Evolutionary conservation across 2,888 invertebrate species (phyloP), one percentile per base, ranked within the genome.

Genomic region (Orchestes rusci): DNA sequence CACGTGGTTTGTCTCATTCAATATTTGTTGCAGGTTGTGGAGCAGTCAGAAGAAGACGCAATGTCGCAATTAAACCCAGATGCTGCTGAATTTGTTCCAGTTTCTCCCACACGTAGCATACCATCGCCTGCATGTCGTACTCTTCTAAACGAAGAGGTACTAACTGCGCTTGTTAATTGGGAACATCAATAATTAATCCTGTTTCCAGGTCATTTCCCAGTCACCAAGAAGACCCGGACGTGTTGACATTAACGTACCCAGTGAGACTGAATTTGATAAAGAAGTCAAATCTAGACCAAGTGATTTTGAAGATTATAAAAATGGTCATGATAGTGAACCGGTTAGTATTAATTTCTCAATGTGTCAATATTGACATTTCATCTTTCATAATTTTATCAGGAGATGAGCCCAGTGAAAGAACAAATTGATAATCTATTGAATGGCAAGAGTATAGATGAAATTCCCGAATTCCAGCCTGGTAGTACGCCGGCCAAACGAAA

Each of bases 31-130:
- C 37, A 65, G 65, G 62, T 63, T 59, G 62, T 60, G 42, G 58
- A 60, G 51, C 19, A 38, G n/a, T 38, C 45, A 39, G 63, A 73
- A 58, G 77, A 78, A 61, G 79, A 82, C 70, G 81, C 80, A 70
- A 73, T 73, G 65, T 88, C 84, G 31, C 84, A 82, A 47, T 67
- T 89, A 54, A 90, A 89, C 71, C 89, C 89, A 1, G 80, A 89
- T 59, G 89, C 89, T 13, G 82, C 83, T n/a, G 87, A 86, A 69
- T 89, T 89, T 67, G 75, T 89, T 45, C 87, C 88, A 4, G 68
- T 74, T 3, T 77, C 79, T 4, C 77, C 80, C 1, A 76, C 78
- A 28, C 65, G 70, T 1, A 69, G 69, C 12, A 70, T 70, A 16
- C 68, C 70, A 5, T 73, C 74, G 4, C 67, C 73, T 23, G 63